These are phyloP conservation scores for Bergia sp. DNA, from an alignment of 92 coral and sea anemone genomes.

Conservation along the genomic window DNA sequence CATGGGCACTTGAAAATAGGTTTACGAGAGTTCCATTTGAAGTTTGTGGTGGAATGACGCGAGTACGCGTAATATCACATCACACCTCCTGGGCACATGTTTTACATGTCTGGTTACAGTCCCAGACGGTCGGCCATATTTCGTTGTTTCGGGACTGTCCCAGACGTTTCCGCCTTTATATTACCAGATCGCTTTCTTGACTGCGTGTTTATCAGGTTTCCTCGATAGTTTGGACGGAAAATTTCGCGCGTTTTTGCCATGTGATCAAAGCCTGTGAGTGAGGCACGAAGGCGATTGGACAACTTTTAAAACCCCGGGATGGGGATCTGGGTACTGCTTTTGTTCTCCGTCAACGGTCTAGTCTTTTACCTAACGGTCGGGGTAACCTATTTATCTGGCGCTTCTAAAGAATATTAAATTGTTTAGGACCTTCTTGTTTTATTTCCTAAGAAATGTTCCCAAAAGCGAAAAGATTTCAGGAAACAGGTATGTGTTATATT, in stretches of 20 bases:
- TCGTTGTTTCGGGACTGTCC: too few species aligned
- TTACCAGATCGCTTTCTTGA: too few species aligned
- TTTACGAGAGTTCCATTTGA: too few species aligned
- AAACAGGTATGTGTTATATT: background rate
- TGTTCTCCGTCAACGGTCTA: slow-evolving; percentile 28
- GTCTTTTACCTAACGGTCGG: slow-evolving; percentile 7
- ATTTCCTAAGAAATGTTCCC: background rate
- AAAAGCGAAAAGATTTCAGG: slow-evolving; percentile 11
- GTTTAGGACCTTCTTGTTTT: background rate
- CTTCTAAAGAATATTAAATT: background rate
- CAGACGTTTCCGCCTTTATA: too few species aligned
- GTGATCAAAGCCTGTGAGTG: slow-evolving; percentile 43
- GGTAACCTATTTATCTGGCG: background rate
- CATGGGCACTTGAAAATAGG: too few species aligned
- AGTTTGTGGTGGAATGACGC: too few species aligned
- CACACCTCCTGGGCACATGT: too few species aligned
- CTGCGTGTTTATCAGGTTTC: too few species aligned
- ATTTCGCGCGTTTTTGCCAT: slow-evolving; percentile 45
- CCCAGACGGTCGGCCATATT: too few species aligned
- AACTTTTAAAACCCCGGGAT: slow-evolving; percentile 41
- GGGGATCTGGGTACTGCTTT: slow-evolving; percentile 10
- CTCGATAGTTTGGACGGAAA: too few species aligned
- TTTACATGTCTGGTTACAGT: too few species aligned
- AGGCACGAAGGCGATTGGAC: slow-evolving; percentile 14
- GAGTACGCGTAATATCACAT: too few species aligned